A percentile compares a stretch with the other conserved stretches of the same genome.
Conservation (phyloP, 1,140 invertebrate species). For the Lasioglossum baleicum region DNA sequence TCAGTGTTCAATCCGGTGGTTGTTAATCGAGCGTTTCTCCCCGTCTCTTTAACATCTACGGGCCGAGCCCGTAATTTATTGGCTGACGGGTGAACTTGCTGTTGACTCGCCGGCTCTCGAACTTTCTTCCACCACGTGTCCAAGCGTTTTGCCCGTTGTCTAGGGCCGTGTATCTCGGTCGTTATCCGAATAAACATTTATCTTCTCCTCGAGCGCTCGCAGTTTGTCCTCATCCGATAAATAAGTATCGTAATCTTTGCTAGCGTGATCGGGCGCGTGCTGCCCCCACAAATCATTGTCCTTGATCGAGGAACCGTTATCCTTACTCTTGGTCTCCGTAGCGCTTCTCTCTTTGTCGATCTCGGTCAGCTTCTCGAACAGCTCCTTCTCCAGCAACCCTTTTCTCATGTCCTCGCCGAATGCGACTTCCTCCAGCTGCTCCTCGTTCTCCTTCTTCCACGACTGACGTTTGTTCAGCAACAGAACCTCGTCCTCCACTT, state of each 20-base stretch:
- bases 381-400: slow-evolving; percentile 30
- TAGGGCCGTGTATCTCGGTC: slow-evolving; percentile 3
- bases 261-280: not conserved
- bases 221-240: slow-evolving; percentile 42
- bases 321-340: not conserved
- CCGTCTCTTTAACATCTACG: slow-evolving; percentile 10
- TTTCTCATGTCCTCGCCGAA: slow-evolving; percentile 66
- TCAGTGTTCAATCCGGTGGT: not conserved
- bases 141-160: not conserved
- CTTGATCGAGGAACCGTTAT: not conserved
- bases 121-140: slow-evolving; percentile 10
- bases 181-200: slow-evolving; percentile 58
- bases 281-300: not conserved
- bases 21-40: not conserved
- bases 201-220: slow-evolving; percentile 43
- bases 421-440: slow-evolving; percentile 62
- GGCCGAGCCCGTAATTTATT: slow-evolving; percentile 41
- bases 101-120: slow-evolving; percentile 18
- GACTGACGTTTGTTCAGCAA: slow-evolving; percentile 63
- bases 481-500: slow-evolving; percentile 58
- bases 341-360: slow-evolving; percentile 37
- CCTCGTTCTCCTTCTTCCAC: slow-evolving; percentile 59
- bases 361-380: slow-evolving; percentile 49
- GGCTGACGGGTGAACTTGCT: slow-evolving; percentile 26
- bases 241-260: not conserved